Evolutionary conservation across 2,797 vertebrate genomes (phyloP).

Genomic region (Thripadectes ignobilis): DNA sequence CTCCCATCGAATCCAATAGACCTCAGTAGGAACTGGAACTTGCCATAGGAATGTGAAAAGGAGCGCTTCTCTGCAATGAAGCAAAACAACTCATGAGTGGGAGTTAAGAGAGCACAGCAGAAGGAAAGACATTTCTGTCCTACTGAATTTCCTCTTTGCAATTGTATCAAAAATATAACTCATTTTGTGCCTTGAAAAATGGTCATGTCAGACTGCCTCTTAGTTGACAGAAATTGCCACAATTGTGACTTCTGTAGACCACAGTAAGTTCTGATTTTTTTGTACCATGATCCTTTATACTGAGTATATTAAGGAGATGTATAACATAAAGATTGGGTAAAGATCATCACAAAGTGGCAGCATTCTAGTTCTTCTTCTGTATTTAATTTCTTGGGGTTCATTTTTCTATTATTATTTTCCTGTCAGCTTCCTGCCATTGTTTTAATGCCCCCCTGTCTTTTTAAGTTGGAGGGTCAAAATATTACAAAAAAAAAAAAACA

Average conservation of each 20-base stretch:
- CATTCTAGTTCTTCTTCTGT: neutral
- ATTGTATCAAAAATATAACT: neutral
- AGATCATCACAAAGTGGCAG: accelerated
- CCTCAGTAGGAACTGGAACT: neutral
- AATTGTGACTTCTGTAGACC: neutral
- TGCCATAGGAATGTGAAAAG: neutral
- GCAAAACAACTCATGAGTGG: neutral
- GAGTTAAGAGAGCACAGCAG: neutral
- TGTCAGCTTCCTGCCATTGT: neutral
- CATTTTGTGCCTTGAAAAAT: neutral
- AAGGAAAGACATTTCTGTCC: neutral
- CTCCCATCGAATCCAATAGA: neutral
- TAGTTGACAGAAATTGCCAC: neutral
- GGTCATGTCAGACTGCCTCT: neutral
- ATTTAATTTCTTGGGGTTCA: neutral
- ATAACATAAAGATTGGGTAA: neutral
- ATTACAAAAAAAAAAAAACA: neutral
- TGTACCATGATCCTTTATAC: neutral
- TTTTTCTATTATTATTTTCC: neutral
- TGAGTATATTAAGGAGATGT: neutral
- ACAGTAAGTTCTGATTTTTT: neutral
- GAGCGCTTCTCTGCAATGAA: neutral
- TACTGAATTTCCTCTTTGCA: neutral
- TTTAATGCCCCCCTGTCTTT: accelerated
- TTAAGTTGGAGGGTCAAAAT: neutral